Evolutionary conservation across 2,888 invertebrate genomes (phyloP).

Genomic region (Plagodis dolabraria): DNA sequence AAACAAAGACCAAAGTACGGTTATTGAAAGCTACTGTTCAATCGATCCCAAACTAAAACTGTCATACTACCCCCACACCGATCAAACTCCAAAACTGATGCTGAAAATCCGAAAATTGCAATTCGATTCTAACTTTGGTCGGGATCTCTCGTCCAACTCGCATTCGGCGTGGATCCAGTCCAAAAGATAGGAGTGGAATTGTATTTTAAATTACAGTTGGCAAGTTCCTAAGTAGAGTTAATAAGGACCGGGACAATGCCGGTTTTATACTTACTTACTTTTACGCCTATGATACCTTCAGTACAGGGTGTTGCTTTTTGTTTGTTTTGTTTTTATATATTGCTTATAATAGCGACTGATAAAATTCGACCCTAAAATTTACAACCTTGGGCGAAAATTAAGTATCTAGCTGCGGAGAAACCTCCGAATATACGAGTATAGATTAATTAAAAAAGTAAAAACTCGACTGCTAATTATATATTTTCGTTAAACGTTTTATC

Average conservation of each 20-base stretch:
- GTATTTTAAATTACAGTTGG: conserved; percentile 35
- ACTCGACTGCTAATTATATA: too few species aligned
- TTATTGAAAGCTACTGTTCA: neutral
- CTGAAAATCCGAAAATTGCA: conserved; percentile 16
- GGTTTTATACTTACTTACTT: conserved; percentile 5
- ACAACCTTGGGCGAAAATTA: too few species aligned
- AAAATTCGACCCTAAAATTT: too few species aligned
- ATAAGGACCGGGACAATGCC: conserved; percentile 30
- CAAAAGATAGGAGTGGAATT: conserved; percentile 31
- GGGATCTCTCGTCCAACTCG: conserved; percentile 27
- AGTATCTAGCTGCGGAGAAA: too few species aligned
- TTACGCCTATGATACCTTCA: neutral
- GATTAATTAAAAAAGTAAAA: too few species aligned
- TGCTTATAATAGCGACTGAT: too few species aligned
- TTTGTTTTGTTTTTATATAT: neutral
- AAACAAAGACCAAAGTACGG: too few species aligned
- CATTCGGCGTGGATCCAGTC: conserved; percentile 20
- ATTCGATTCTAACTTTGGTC: conserved; percentile 21
- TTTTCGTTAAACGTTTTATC: too few species aligned
- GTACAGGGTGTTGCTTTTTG: neutral
- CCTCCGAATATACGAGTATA: too few species aligned
- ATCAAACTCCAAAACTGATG: conserved; percentile 21
- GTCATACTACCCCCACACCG: neutral
- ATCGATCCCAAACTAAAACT: conserved; percentile 2
- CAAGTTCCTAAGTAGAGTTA: conserved; percentile 34